phyloP scores from a whole-genome alignment of 1,140 invertebrate species.

The Drosophila mojavensis region DNA sequence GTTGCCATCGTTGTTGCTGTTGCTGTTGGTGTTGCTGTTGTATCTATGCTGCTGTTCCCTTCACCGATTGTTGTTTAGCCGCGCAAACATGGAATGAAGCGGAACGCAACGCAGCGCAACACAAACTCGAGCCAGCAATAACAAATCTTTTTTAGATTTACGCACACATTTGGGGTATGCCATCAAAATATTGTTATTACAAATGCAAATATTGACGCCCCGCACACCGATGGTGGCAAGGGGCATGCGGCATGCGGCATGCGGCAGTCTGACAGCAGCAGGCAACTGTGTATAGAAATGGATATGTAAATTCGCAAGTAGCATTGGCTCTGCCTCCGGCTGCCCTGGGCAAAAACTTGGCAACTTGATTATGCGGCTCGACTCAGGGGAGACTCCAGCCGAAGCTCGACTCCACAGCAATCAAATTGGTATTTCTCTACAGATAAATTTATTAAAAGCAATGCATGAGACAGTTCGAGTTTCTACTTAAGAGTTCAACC shows the following conservation, averaged over 20 bases:
- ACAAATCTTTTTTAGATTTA: conserved; percentile 81
- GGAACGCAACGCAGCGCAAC: conserved; percentile 21
- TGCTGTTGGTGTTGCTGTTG: conserved; percentile 18
- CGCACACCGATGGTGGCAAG: conserved; percentile 13
- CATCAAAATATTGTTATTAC: conserved; percentile 83
- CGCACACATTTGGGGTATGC: conserved; percentile 68
- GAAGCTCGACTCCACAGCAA: background rate
- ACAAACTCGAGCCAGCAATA: conserved; percentile 56
- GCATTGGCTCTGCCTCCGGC: background rate
- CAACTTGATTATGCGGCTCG: conserved; percentile 42
- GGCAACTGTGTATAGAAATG: conserved; percentile 11
- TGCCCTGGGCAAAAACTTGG: conserved; percentile 39
- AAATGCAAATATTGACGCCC: conserved; percentile 81
- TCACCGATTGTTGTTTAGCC: conserved; percentile 20
- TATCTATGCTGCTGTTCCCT: conserved; percentile 30
- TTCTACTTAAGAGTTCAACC: too few relatives aligned
- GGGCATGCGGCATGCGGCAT: background rate
- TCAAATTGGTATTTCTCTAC: background rate
- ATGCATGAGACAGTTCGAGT: too few relatives aligned
- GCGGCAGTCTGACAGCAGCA: background rate
- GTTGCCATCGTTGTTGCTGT: conserved; percentile 58
- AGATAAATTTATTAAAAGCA: too few relatives aligned
- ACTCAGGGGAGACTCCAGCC: conserved; percentile 14
- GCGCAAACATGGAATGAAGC: conserved; percentile 28
- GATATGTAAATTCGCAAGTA: conserved; percentile 14